phyloP scores from a whole-genome alignment of 2,797 vertebrate species.

The Anomalospiza imberbis region DNA sequence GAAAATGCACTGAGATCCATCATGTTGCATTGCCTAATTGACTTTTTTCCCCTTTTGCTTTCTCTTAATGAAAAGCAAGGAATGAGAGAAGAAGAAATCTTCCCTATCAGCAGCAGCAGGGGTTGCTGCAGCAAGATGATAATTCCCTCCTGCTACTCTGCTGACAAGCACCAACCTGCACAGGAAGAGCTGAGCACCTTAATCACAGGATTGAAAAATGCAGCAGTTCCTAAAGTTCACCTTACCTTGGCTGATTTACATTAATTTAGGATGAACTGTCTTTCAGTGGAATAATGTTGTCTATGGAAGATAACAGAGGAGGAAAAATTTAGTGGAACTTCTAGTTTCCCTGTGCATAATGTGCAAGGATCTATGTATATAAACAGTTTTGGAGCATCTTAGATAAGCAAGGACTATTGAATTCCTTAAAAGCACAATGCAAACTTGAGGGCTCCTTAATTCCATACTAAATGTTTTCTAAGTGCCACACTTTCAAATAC shows the following conservation, averaged over 20 bases:
- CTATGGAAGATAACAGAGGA: background rate
- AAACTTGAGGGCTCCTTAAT: background rate
- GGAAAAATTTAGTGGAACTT: background rate
- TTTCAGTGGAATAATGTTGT: background rate
- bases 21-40: constrained; percentile 32
- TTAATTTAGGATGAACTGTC: background rate
- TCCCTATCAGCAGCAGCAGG: constrained; percentile 64
- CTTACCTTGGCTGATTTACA: constrained; percentile 34
- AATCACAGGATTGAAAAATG: constrained; percentile 55
- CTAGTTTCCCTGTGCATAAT: background rate
- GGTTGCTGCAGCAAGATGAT: constrained; percentile 65
- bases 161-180: constrained; percentile 57
- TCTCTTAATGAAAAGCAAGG: constrained; percentile 5
- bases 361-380: background rate
- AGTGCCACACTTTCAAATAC: background rate
- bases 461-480: background rate
- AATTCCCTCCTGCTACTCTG: constrained; percentile 58
- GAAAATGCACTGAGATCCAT: background rate
- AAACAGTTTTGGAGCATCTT: background rate
- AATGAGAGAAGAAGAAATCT: constrained; percentile 36
- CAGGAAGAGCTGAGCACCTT: constrained; percentile 53
- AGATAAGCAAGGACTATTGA: background rate
- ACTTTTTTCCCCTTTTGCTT: constrained; percentile 22
- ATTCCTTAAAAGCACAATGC: background rate
- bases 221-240: constrained; percentile 17